Evolutionary conservation across 2,888 invertebrate genomes (phyloP).

Genomic region (Syrphus vitripennis): DNA sequence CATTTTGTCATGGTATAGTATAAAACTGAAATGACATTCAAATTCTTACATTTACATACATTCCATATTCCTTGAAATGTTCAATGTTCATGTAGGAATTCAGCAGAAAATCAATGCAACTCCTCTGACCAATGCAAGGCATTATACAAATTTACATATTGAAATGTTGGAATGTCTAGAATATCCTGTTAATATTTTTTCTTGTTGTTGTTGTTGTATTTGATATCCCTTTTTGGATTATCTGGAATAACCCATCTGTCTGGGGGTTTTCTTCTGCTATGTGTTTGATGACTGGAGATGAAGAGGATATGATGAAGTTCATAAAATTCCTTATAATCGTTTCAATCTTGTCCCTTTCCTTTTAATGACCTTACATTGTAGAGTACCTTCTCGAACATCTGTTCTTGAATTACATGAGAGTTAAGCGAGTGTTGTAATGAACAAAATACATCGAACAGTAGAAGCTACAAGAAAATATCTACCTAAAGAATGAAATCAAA

Average conservation of each 20-base stretch:
- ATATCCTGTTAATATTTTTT: constrained; percentile 43
- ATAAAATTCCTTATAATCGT: constrained; percentile 56
- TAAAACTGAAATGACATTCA: constrained; percentile 30
- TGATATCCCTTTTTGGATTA: constrained; percentile 43
- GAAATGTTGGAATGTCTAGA: constrained; percentile 12
- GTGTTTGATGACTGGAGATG: not conserved
- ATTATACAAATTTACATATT: constrained; percentile 37
- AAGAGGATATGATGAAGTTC: not conserved
- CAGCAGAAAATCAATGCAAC: constrained; percentile 27
- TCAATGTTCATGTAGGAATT: not conserved
- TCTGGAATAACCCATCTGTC: constrained; percentile 48
- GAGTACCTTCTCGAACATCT: constrained; percentile 35
- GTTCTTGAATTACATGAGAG: constrained; percentile 50
- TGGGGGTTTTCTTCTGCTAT: constrained; percentile 6
- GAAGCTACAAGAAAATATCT: not conserved
- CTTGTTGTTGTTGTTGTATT: not conserved
- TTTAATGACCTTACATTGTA: not conserved
- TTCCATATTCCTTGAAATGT: not conserved
- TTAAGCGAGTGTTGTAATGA: constrained; percentile 6
- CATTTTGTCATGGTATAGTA: constrained; percentile 13
- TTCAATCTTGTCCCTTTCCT: constrained; percentile 21
- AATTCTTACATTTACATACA: not conserved
- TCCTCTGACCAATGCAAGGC: constrained; percentile 1
- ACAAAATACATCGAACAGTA: constrained; percentile 17
- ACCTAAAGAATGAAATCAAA: too few species aligned